Base-by-base conservation (phyloP, 2,113 vertebrate genomes). In the Sitta europaea region DNA sequence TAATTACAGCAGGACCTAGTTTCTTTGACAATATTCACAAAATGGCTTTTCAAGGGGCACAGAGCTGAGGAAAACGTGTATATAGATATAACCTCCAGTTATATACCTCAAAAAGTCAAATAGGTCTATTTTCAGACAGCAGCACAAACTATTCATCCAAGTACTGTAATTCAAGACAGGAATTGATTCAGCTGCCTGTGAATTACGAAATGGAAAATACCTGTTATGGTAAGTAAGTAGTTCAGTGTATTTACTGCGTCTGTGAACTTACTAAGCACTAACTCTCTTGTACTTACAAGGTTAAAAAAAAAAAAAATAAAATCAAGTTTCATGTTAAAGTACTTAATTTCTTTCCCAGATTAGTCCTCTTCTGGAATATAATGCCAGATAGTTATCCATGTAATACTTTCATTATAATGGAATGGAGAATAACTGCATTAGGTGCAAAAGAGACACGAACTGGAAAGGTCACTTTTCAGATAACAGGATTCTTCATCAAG, bases 401-500 rank as follows among this genome's bases (percentile, higher is more conserved):
- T 98, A 98, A 97, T 97, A 97, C 96, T 97, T 97, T 96, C 95
- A 97, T 97, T 98, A 97, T 97, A 97, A 89, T 54, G 96, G 94
- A 97, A 97, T 94, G 57, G 96, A 97, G 85, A 97, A 96, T 96
- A 97, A 97, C 86, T 97, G 58, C 92, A 90, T 97, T 98, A 96
- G 71, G 78, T 10, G 19, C 31, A 10, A 97, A 98, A 98, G 96
- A 97, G 91, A 96, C 86, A 95, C 66, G 92, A 97, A 96, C 95
- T 95, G 86, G 96, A 98, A 98, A 98, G 96, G 97, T 98, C 71
- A 57, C 88, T 97, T 97, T 97, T 78, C 74, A 93, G 83, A 96
- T 97, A 98, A 98, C 97, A 61, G 89, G 92, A 97, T n/a, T n/a
- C n/a, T 98, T 98, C 96, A 97, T 97, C 96, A 97, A 92, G 92